Base-by-base conservation (phyloP, 2,888 invertebrate species). In the Leistus spinibarbis region DNA sequence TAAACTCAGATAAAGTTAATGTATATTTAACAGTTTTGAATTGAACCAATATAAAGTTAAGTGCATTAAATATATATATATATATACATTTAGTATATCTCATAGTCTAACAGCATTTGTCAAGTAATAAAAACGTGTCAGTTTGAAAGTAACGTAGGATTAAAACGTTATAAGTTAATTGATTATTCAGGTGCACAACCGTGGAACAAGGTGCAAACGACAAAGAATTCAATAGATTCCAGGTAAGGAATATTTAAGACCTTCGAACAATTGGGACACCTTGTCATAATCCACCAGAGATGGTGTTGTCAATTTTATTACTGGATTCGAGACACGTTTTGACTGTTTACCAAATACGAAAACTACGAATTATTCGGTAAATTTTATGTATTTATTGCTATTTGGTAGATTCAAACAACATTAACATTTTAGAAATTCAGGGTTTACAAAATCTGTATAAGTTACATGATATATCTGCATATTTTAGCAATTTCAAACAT, bases 131-230 rank as follows among this genome's bases (percentile, higher is more conserved):
- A 19, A 20, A 60, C 60, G 60, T 60, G 60, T 60, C 60, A 19
- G 10, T 19, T 19, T 19, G 1, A 20, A 20, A 22, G 24, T 64
- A 16, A n/a, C 64, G 24, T 24, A 23, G 64, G n/a, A 20, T 64
- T 64, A 23, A n/a, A 10, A 64, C n/a, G 13, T 20, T 22, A 17
- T 20, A 60, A 62, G 62, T 40, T 20, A 13, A 69, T 69, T 69
- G 5, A 57, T 64, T 60, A 69, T 69, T 69, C 69, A 69, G 69
- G 62, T 40, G 69, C n/a, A 24, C 16, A 60, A 17, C 20, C 22
- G 7, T 60, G 10, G 3, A 62, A 60, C 20, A 4, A 60, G 22
- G 60, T 60, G 40, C 40, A 40, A 60, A 69, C 69, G 53, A 20
- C 17, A 16, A 69, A 40, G 69, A 69, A 69, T 69, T 24, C 27